Base-by-base conservation (phyloP, 2,888 invertebrate species). In the Lymantria monacha region DNA sequence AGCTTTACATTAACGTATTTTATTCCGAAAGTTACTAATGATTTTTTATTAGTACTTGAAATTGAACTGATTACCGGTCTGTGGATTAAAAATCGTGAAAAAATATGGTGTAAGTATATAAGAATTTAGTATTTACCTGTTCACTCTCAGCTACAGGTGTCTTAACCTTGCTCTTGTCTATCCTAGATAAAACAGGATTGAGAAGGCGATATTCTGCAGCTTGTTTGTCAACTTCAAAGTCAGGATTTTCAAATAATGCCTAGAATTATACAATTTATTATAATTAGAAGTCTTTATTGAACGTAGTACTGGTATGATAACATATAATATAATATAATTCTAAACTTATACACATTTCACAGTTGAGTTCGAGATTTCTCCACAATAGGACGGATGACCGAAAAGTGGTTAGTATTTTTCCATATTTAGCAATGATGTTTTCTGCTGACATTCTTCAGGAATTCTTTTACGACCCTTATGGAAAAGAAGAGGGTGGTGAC, bases 241-340 rank as follows among this genome's bases (percentile, higher is more conserved):
- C 97, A 10, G 97, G 95, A 89, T 99, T 97, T 68, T 94, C 94
- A 83, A 99, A 99, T 78, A 99, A 86, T 1, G 94, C 95, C 86
- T 92, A 63, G 53, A 74, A 79, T 8, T 47, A 41, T 7, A 52
- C 44, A 46, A 31, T 36, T 49, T 7, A 37, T 44, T 33, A 44
- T 14, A 15, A 22, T 22, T 22, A 5, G 2, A 5, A 22, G 5
- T 40, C 2, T 36, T 11, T 11, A 1, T 36, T 36, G 7, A 3
- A 36, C 36, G 3, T 7, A 36, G 9, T 22, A 22, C n/a, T n/a
- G n/a, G n/a, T n/a, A n/a, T 9, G 33, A 33, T 7, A 7, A 9
- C 10, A 33, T 33, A 10, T 33, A 33, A 33, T 33, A 33, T 10
- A 33, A 33, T 33, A 33, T 33, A 33, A 33, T 33, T n/a, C n/a